These are phyloP conservation scores for Apistogramma diplotaenia DNA, from an alignment of 2,113 vertebrate genomes.

Conservation along the genomic window DNA sequence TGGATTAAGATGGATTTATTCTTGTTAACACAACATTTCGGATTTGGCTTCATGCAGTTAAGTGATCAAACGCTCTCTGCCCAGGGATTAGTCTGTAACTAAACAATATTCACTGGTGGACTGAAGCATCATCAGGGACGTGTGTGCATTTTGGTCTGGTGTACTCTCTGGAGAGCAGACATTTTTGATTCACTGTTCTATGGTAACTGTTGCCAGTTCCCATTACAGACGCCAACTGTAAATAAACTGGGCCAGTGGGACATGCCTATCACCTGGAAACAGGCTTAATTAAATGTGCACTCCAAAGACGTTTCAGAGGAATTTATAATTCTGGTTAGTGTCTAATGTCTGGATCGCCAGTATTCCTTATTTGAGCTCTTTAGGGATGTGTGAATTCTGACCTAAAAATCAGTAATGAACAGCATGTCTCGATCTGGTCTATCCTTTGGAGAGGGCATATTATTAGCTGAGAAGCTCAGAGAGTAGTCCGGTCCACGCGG, in stretches of 20 bases:
- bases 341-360: slow-evolving; percentile 3
- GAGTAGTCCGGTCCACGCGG: slow-evolving; percentile 3
- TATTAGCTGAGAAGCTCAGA: slow-evolving; percentile 3
- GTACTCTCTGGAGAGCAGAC: slow-evolving; percentile 9
- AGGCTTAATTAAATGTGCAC: not conserved
- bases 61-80: not conserved
- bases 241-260: not conserved
- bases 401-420: slow-evolving; percentile 25
- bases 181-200: not conserved
- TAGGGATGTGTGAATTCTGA: not conserved
- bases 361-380: not conserved
- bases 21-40: not conserved
- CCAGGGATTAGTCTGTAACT: slow-evolving; percentile 43
- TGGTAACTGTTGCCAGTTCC: slow-evolving; percentile 7
- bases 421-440: not conserved
- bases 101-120: not conserved
- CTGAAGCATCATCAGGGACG: not conserved
- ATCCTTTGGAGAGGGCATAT: slow-evolving; percentile 7
- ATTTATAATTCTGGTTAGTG: not conserved
- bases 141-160: not conserved
- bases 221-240: not conserved
- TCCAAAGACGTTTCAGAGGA: not conserved
- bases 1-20: not conserved
- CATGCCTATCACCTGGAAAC: slow-evolving; percentile 30
- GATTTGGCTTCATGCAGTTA: not conserved